These are phyloP conservation scores for Vanessa tameamea DNA, from an alignment of 1,140 invertebrate species.

Conservation along the genomic window DNA sequence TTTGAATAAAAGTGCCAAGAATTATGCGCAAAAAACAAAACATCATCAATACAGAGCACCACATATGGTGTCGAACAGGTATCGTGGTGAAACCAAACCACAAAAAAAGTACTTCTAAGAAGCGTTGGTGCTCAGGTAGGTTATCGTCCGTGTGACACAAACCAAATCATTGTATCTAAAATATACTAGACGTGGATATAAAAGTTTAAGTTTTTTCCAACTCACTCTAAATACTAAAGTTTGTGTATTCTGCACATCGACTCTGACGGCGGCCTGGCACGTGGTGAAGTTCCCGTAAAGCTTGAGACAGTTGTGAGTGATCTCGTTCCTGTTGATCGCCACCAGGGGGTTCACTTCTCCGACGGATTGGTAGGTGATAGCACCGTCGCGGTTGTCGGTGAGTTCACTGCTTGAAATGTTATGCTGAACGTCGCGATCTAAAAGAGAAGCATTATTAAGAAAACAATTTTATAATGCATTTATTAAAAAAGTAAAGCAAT, in stretches of 20 bases:
- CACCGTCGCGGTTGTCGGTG: constrained; percentile 92
- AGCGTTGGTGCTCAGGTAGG: too few relatives aligned
- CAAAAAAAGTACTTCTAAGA: too few relatives aligned
- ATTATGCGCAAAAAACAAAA: too few relatives aligned
- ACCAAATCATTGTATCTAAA: too few relatives aligned
- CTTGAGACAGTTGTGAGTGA: constrained; percentile 93
- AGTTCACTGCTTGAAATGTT: constrained; percentile 94
- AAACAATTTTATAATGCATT: too few relatives aligned
- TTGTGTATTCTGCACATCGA: constrained; percentile 97
- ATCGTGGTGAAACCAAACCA: too few relatives aligned
- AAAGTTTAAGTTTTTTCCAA: not conserved
- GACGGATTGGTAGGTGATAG: constrained; percentile 92
- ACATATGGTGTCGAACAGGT: not conserved
- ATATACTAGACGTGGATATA: too few relatives aligned
- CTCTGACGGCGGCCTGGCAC: constrained; percentile 88
- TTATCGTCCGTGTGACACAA: too few relatives aligned
- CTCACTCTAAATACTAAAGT: constrained; percentile 91
- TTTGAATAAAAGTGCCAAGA: too few relatives aligned
- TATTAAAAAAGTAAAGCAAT: not conserved
- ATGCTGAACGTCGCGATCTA: constrained; percentile 95
- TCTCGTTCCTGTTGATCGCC: constrained; percentile 93
- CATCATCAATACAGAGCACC: too few relatives aligned
- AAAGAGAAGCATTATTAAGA: constrained; percentile 50
- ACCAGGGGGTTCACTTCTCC: constrained; percentile 98
- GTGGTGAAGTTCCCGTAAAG: constrained; percentile 98